A percentile compares a stretch with the other conserved stretches of the same genome.
phyloP scores from a whole-genome alignment of 1,140 invertebrate genomes.

The Danaus melanippus region DNA sequence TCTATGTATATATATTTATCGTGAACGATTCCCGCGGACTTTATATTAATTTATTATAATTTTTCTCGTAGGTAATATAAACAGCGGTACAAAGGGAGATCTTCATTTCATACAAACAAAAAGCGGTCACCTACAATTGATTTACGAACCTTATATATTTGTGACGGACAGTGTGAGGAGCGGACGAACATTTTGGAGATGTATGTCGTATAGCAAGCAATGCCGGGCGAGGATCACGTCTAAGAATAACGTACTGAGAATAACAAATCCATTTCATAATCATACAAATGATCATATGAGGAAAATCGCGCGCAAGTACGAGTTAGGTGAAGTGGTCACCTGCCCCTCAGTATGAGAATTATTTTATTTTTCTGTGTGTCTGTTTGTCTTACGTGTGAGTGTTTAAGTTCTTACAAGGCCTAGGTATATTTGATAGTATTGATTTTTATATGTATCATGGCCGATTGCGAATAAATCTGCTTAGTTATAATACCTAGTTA shows the following conservation, averaged over 20 bases:
- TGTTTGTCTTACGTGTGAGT: constrained; percentile 21
- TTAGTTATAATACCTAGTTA: constrained; percentile 8
- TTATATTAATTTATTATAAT: too few species aligned
- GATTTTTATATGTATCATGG: too few species aligned
- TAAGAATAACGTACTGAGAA: constrained; percentile 55
- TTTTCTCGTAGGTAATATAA: constrained; percentile 27
- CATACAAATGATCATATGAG: constrained; percentile 53
- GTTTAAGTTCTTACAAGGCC: constrained; percentile 13
- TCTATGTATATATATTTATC: too few species aligned
- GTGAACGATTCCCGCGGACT: too few species aligned
- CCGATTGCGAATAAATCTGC: too few species aligned
- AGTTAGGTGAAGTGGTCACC: constrained; percentile 58
- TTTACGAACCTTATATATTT: constrained; percentile 63
- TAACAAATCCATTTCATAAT: constrained; percentile 62
- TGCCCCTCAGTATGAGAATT: constrained; percentile 46
- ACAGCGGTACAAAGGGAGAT: constrained; percentile 47
- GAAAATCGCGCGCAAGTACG: constrained; percentile 59
- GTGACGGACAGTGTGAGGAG: constrained; percentile 64
- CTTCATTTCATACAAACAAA: constrained; percentile 65
- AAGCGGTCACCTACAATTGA: constrained; percentile 61
- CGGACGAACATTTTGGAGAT: constrained; percentile 64
- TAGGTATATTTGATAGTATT: constrained; percentile 16
- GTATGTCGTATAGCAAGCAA: constrained; percentile 61
- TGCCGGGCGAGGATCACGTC: constrained; percentile 63
- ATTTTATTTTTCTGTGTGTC: constrained; percentile 2